A percentile compares a stretch with the other conserved stretches of the same genome.
Evolutionary conservation across 2,113 vertebrate species (phyloP).

Genomic region (Poeciliopsis occidentalis): DNA sequence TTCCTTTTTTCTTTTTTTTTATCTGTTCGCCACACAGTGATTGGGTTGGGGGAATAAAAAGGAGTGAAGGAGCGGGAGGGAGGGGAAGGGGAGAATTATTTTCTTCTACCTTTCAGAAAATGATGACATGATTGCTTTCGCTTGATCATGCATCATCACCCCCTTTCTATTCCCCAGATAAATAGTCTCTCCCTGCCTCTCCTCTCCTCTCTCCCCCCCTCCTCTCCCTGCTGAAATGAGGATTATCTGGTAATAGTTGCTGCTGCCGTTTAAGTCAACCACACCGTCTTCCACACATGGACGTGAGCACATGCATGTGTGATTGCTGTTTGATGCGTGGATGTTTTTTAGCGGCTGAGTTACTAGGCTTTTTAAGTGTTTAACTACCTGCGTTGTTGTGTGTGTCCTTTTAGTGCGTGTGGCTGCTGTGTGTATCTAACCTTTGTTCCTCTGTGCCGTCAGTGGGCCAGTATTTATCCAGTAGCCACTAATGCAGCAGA

Average conservation of each 20-base stretch:
- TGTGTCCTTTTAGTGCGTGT: slow-evolving; percentile 21
- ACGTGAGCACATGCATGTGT: slow-evolving; percentile 12
- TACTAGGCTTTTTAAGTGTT: slow-evolving; percentile 64
- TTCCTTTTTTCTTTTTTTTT: slow-evolving; percentile 51
- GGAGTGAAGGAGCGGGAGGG: slow-evolving; percentile 53
- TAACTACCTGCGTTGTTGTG: slow-evolving; percentile 53
- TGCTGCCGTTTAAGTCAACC: slow-evolving; percentile 58
- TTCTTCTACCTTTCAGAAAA: slow-evolving; percentile 99
- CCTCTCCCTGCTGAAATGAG: slow-evolving; percentile 61
- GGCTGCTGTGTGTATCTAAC: slow-evolving; percentile 67
- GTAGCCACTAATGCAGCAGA: slow-evolving; percentile 72
- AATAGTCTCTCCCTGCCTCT: slow-evolving; percentile 82
- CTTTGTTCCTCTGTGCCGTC: slow-evolving; percentile 69
- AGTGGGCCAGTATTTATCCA: slow-evolving; percentile 71
- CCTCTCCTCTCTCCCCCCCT: slow-evolving; percentile 7
- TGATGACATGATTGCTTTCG: slow-evolving; percentile 99
- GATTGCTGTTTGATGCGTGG: slow-evolving; percentile 30
- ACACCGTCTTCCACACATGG: slow-evolving; percentile 32
- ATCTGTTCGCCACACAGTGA: slow-evolving; percentile 89
- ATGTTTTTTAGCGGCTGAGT: slow-evolving; percentile 53
- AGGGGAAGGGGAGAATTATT: slow-evolving; percentile 85
- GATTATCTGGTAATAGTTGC: slow-evolving; percentile 73
- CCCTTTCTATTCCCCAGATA: slow-evolving; percentile 92
- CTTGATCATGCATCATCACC: slow-evolving; percentile 99
- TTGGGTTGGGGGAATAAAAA: slow-evolving; percentile 71